Base-by-base conservation (phyloP, 2,797 vertebrate genomes). In the Cirrhinus molitorella region DNA sequence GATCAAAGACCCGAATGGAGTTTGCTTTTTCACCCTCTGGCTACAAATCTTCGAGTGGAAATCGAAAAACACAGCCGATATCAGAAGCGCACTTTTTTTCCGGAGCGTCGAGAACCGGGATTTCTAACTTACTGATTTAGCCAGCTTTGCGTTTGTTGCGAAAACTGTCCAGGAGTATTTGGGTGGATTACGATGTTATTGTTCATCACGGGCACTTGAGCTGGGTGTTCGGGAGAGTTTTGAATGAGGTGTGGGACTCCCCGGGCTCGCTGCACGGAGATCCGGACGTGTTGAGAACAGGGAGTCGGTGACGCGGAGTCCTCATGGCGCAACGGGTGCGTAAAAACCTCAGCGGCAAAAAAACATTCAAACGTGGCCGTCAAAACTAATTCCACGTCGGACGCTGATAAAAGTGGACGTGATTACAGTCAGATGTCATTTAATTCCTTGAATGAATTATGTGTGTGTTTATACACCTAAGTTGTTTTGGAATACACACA, bases 271-370 rank as follows among this genome's bases (percentile, higher is more conserved):
- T 94, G 94, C 94, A 95, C 95, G 94, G 95, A 94, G 95, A 94
- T 92, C 95, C 94, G 95, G 95, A 96, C 94, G 94, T 94, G 94
- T 93, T 93, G 93, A 95, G 95, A 94, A 93, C 93, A 94, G 94
- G 81, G 95, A 85, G 93, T 93, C 94, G 91, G 92, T 94, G 94
- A 91, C 93, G 93, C 94, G 94, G 77, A 68, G 80, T 87, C 81
- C 95, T 93, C 95, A 98, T 98, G 97, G 97, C 96, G 95, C 97
- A 98, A 95, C 96, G 96, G 97, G 97, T 98, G 96, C 91, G 97
- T 98, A 95, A 94, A 91, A 83, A 89, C 86, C 90, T 84, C 65
- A 70, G 25, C 82, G 67, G 80, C 79, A 37, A 75, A 85, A 88
- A 92, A 92, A 40, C 40, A 90, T 87, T 92, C 91, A 94, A 93